Base-by-base conservation (phyloP, 2,888 invertebrate species). In the Cheilosia pagana region DNA sequence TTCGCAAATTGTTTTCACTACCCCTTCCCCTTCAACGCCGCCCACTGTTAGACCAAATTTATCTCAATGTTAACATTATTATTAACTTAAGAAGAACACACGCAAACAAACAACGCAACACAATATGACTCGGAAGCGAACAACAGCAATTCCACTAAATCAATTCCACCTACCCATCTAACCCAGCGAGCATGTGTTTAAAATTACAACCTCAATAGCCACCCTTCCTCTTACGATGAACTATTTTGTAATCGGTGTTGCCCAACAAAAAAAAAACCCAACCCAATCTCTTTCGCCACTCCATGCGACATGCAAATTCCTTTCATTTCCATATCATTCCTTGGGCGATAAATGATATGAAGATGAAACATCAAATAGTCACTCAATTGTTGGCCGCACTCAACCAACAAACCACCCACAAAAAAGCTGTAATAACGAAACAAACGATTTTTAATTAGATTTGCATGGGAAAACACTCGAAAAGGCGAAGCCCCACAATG, bases 371-470 rank as follows among this genome's bases (percentile, higher is more conserved):
- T 1, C 48, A 28, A 21, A 71, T 39, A 67, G 28, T 78, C 78
- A 78, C 78, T 78, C 78, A 71, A 71, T 45, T 39, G n/a, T 48
- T 3, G 35, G 35, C 4, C 35, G 35, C 12, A 35, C 25, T 28
- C 23, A 70, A 48, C 57, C 10, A 41, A 5, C 21, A 16, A 70
- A 48, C 57, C 10, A 41, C 10, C 21, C 21, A 28, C 8, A 14
- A n/a, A n/a, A 21, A 21, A 35, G 16, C 19, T 39, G 19, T 28
- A 31, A 53, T 70, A 19, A 68, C 71, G 63, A 81, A 50, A 14
- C 35, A 70, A 83, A 75, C 53, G 39, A 63, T 71, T 76, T 79
- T 71, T 90, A 90, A 90, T 90, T 90, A 90, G 90, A 90, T 90
- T 90, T 90, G 77, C 25, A 60, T 53, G 55, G 55, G 50, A 63